Percentiles rank a stretch among this genome's conserved stretches.
Evolutionary conservation across 2,113 vertebrate species (phyloP).

Genomic region (Seriola dumerili): DNA sequence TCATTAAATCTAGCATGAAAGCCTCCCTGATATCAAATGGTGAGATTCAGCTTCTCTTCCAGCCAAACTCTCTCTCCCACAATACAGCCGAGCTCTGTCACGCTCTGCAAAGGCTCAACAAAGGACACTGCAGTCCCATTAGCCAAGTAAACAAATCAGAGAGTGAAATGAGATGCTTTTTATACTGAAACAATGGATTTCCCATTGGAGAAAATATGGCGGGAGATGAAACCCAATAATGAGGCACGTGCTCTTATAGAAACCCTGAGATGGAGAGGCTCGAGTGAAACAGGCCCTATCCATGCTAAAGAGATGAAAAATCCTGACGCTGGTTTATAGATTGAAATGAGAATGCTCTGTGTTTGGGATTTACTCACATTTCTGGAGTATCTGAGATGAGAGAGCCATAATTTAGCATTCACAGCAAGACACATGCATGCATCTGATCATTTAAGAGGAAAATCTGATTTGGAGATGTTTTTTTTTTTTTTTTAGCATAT

Average conservation of each 20-base stretch:
- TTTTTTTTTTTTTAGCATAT: conserved; percentile 15
- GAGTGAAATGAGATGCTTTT: conserved; percentile 81
- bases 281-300: conserved; percentile 57
- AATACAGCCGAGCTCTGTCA: conserved; percentile 75
- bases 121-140: conserved; percentile 77
- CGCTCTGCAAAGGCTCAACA: conserved; percentile 77
- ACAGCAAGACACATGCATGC: conserved; percentile 38
- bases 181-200: conserved; percentile 78
- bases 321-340: conserved; percentile 57
- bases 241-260: conserved; percentile 71
- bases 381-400: conserved; percentile 38
- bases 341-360: conserved; percentile 64
- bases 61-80: conserved; percentile 59
- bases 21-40: conserved; percentile 78
- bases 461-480: conserved; percentile 61
- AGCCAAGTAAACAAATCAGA: conserved; percentile 81
- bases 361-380: conserved; percentile 63
- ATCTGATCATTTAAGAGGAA: conserved; percentile 56
- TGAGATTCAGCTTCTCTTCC: conserved; percentile 71
- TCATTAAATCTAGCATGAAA: conserved; percentile 82
- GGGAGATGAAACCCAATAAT: conserved; percentile 75
- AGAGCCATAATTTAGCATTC: conserved; percentile 48
- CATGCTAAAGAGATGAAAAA: conserved; percentile 63
- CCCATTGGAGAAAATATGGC: conserved; percentile 78
- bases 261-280: conserved; percentile 63